phyloP scores from a whole-genome alignment of 2,113 vertebrate genomes.

The Sylvia atricapilla region DNA sequence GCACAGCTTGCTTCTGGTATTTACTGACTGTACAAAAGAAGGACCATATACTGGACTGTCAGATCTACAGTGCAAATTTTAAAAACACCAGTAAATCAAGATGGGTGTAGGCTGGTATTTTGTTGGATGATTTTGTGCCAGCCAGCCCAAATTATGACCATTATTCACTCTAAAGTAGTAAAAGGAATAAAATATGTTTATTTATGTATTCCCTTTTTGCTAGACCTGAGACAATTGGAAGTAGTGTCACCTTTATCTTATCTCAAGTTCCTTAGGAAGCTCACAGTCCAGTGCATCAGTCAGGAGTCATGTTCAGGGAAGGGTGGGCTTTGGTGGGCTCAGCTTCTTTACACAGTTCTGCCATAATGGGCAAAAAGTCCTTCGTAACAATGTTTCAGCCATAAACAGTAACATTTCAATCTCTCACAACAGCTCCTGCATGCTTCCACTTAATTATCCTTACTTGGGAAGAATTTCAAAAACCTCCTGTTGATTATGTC shows the following conservation, averaged over 20 bases:
- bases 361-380: background rate
- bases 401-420: background rate
- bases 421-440: background rate
- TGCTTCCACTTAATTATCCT: slow-evolving; percentile 25
- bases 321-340: background rate
- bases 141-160: background rate
- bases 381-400: background rate
- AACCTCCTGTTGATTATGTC: slow-evolving; percentile 23
- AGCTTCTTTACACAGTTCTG: background rate
- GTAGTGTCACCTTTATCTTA: background rate
- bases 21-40: background rate
- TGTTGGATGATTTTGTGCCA: background rate
- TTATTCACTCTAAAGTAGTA: background rate
- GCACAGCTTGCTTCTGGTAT: background rate
- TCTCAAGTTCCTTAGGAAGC: background rate
- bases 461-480: slow-evolving; percentile 28
- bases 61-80: background rate
- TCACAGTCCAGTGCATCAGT: background rate
- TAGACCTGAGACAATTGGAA: background rate
- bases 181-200: background rate
- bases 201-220: background rate
- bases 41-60: background rate
- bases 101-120: background rate
- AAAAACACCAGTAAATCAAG: background rate
- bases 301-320: background rate